These are phyloP conservation scores for Cheilosia pagana DNA, from an alignment of 2,888 invertebrate genomes.

Conservation along the genomic window DNA sequence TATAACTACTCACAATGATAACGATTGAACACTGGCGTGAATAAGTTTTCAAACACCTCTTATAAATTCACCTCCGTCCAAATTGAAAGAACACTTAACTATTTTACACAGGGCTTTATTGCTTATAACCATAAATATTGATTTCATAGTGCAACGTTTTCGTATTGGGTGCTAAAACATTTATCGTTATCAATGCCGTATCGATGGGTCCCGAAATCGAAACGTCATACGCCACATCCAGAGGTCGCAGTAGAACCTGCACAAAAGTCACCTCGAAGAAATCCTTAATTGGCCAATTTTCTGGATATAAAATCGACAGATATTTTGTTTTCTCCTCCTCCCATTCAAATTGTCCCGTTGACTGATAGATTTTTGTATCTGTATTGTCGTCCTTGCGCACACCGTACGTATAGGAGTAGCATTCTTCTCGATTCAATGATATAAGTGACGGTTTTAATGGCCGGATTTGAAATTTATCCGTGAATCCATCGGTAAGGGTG, in stretches of 20 bases:
- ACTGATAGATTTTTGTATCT: slow-evolving; percentile 39
- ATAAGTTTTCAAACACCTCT: no score
- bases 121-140: slow-evolving; percentile 39
- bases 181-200: slow-evolving; percentile 47
- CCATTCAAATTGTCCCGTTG: slow-evolving; percentile 43
- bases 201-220: slow-evolving; percentile 45
- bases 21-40: no score
- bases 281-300: slow-evolving; percentile 44
- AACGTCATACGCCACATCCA: slow-evolving; percentile 33
- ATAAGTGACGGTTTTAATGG: slow-evolving; percentile 13
- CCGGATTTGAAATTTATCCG: background rate
- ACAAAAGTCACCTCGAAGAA: slow-evolving; percentile 37
- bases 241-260: slow-evolving; percentile 28
- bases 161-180: slow-evolving; percentile 33
- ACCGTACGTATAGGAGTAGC: slow-evolving; percentile 34
- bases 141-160: slow-evolving; percentile 37
- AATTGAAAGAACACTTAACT: background rate
- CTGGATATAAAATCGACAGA: slow-evolving; percentile 47
- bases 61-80: background rate
- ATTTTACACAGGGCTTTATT: background rate
- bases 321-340: slow-evolving; percentile 39
- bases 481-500: background rate
- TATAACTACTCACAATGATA: no score
- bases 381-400: slow-evolving; percentile 25
- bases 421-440: slow-evolving; percentile 4